Evolutionary conservation across 1,140 invertebrate genomes (phyloP).

Genomic region (Drosophila subpulchrella): DNA sequence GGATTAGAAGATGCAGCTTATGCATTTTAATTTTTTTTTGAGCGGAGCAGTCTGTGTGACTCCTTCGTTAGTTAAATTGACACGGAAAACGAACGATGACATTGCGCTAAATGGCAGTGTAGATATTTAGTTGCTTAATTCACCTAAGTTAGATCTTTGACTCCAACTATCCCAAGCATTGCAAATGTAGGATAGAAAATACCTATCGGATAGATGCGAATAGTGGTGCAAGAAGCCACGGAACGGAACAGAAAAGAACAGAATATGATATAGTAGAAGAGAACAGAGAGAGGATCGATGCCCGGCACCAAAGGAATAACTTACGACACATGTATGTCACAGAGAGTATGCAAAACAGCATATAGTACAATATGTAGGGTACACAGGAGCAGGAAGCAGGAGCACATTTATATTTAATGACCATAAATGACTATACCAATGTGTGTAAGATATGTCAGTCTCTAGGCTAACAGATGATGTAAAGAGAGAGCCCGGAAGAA

Average conservation of each 20-base stretch:
- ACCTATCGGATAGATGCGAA: not conserved
- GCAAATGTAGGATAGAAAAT: slow-evolving; percentile 3
- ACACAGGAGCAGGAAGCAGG: not conserved
- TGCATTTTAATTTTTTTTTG: not conserved
- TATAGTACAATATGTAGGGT: not conserved
- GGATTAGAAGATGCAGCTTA: not conserved
- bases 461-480: slow-evolving; percentile 22
- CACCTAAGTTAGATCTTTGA: not conserved
- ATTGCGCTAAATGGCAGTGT: not conserved
- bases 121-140: slow-evolving; percentile 2
- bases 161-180: not conserved
- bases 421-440: slow-evolving; percentile 7
- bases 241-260: not conserved
- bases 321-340: not conserved
- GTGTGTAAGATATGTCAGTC: slow-evolving; percentile 26
- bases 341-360: not conserved
- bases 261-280: not conserved
- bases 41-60: not conserved
- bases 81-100: not conserved
- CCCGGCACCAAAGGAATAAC: slow-evolving; percentile 15
- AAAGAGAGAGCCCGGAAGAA: not conserved
- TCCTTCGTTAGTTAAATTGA: slow-evolving; percentile 5
- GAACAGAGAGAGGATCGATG: not conserved
- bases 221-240: not conserved
- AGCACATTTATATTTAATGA: slow-evolving; percentile 3